Conservation (phyloP, 2,797 vertebrate genomes). For the Acridotheres tristis region DNA sequence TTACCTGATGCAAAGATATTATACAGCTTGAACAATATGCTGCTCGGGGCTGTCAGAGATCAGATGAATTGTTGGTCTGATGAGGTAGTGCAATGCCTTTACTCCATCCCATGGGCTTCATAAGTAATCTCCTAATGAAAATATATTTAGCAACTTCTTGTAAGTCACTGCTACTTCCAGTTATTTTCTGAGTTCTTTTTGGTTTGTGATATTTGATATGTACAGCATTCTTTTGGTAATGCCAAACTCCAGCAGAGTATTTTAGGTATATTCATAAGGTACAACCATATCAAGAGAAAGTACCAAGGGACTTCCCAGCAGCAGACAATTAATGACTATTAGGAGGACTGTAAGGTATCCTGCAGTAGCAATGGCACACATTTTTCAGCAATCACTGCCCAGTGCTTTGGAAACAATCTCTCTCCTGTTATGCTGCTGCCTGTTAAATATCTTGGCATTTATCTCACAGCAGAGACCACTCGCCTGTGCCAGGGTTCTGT, state of each 20-base stretch:
- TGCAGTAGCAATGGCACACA: not conserved
- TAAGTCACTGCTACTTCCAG: not conserved
- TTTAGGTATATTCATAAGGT: not conserved
- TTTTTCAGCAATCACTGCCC: slow-evolving; percentile 33
- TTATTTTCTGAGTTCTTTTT: not conserved
- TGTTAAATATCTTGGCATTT: slow-evolving; percentile 69
- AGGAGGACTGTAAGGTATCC: not conserved
- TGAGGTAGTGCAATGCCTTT: not conserved
- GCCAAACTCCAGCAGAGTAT: not conserved
- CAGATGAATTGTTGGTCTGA: not conserved
- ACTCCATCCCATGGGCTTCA: not conserved
- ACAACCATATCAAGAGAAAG: not conserved
- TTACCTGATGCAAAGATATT: not conserved
- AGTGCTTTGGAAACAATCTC: slow-evolving; percentile 43
- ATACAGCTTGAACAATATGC: not conserved
- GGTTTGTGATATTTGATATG: not conserved
- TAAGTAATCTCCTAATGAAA: not conserved
- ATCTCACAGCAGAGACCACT: slow-evolving; percentile 60
- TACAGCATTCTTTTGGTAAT: not conserved
- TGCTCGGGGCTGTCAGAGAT: not conserved
- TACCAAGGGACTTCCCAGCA: not conserved
- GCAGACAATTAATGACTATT: not conserved
- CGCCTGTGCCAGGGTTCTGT: slow-evolving; percentile 56
- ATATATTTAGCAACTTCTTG: not conserved
- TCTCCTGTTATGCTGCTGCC: slow-evolving; percentile 22